Conservation (phyloP, 2,888 invertebrate genomes). For the Lymantria dispar region DNA sequence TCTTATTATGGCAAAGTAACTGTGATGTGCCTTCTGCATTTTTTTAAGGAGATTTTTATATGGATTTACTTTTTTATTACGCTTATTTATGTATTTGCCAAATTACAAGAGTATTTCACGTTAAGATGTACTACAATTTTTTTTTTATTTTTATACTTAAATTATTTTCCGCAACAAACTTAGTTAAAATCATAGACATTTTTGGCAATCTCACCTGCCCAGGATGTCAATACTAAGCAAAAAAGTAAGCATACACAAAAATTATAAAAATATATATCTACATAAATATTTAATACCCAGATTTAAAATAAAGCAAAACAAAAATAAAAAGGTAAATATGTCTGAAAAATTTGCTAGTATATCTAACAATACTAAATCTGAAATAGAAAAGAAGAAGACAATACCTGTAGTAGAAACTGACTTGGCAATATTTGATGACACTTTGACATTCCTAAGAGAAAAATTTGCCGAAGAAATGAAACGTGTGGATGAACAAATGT, state of each 20-base stretch:
- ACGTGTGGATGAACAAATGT: constrained; percentile 52
- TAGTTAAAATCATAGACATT: too few relatives aligned
- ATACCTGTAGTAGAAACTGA: constrained; percentile 46
- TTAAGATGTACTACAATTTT: too few relatives aligned
- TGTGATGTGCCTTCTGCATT: neutral
- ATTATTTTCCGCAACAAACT: too few relatives aligned
- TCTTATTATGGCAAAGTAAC: constrained; percentile 2
- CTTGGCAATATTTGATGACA: constrained; percentile 43
- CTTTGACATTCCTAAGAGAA: constrained; percentile 44
- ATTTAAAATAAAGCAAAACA: neutral
- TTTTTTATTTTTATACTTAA: too few relatives aligned
- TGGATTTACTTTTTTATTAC: neutral
- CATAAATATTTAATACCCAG: neutral
- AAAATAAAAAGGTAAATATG: neutral
- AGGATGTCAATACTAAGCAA: neutral
- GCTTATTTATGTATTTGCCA: neutral
- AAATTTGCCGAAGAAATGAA: constrained; percentile 51
- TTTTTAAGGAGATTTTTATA: neutral
- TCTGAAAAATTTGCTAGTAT: neutral
- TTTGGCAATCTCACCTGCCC: too few relatives aligned
- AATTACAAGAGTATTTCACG: too few relatives aligned
- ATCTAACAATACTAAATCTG: neutral
- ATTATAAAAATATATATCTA: neutral
- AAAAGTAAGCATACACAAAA: neutral
- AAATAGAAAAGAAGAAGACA: constrained; percentile 23